Evolutionary conservation across 2,888 invertebrate species (phyloP).

Genomic region (Plutella xylostella): DNA sequence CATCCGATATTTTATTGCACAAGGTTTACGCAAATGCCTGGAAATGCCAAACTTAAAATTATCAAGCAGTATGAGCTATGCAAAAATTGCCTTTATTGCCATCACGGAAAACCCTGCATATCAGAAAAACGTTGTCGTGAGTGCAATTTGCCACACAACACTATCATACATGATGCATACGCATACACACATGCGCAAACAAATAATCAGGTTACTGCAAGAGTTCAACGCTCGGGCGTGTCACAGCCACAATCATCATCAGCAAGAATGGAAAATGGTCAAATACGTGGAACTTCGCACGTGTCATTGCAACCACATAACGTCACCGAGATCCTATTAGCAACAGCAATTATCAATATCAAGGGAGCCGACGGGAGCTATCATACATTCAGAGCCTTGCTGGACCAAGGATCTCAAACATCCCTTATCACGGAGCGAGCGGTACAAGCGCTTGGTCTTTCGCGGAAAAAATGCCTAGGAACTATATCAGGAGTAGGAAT

Average conservation of each 20-base stretch:
- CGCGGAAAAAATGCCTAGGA: constrained; percentile 11
- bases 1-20: background rate
- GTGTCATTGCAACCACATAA: too few species aligned
- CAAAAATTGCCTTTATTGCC: background rate
- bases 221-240: background rate
- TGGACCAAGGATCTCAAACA: constrained; percentile 17
- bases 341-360: constrained; percentile 14
- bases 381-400: constrained; percentile 12
- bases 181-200: too few species aligned
- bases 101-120: background rate
- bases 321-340: constrained; percentile 11
- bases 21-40: background rate
- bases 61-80: background rate
- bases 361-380: constrained; percentile 12
- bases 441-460: constrained; percentile 13
- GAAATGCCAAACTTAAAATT: background rate
- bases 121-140: background rate
- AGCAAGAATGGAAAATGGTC: background rate
- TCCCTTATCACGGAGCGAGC: constrained; percentile 17
- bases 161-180: background rate
- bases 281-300: background rate
- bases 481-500: constrained; percentile 15
- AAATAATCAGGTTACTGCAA: too few species aligned
- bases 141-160: background rate
- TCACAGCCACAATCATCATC: too few species aligned